Percentiles rank a stretch among this genome's conserved stretches.
These are phyloP conservation scores for Papilio protenor DNA, from an alignment of 2,888 invertebrate species.

Conservation along the genomic window DNA sequence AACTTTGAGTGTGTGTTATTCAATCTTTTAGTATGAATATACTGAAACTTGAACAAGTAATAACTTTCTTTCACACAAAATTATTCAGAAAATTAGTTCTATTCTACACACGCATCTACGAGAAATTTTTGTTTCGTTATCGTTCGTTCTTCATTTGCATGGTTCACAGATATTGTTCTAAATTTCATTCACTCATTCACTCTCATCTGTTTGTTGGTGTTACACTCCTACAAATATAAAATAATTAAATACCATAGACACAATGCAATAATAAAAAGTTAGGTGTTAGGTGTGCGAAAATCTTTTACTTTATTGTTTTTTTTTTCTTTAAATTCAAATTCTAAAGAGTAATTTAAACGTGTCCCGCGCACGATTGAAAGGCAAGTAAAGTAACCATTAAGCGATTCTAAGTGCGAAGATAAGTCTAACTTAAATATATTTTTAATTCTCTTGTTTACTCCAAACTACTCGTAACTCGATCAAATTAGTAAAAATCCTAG, in stretches of 20 bases:
- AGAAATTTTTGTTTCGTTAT: constrained; percentile 63
- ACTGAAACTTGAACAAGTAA: constrained; percentile 54
- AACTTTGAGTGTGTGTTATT: constrained; percentile 48
- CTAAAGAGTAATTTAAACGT: not conserved
- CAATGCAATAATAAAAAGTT: no score
- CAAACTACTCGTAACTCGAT: not conserved
- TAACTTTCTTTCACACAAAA: constrained; percentile 63
- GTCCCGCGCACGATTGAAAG: no score
- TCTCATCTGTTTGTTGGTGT: constrained; percentile 27
- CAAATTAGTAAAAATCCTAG: not conserved
- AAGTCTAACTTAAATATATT: no score
- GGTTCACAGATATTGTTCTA: constrained; percentile 40
- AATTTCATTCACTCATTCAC: constrained; percentile 27
- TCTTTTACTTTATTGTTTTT: no score
- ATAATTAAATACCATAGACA: not conserved
- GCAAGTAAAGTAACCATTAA: no score
- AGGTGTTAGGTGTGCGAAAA: no score
- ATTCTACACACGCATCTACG: constrained; percentile 76
- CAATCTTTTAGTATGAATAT: constrained; percentile 50
- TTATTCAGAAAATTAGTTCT: constrained; percentile 64
- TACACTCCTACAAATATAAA: not conserved
- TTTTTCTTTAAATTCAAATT: not conserved
- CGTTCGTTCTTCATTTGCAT: constrained; percentile 48
- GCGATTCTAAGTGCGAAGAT: no score
- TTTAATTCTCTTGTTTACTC: no score